Evolutionary conservation across 2,888 invertebrate genomes (phyloP).

Genomic region (Anoncus sp.): DNA sequence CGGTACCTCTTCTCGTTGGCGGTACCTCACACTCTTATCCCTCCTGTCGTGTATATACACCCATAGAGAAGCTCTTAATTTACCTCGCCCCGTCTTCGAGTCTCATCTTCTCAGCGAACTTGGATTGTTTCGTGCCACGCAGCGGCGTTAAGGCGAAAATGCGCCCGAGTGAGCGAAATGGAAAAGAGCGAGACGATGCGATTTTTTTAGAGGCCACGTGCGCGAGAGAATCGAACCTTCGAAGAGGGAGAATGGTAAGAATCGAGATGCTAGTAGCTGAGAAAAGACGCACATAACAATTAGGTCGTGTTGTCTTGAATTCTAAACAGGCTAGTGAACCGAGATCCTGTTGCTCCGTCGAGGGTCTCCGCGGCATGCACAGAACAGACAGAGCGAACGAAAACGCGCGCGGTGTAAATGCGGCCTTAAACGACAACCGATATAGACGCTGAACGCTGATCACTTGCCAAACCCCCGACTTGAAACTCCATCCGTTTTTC

Average conservation of each 20-base stretch:
- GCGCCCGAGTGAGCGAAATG: constrained; percentile 36
- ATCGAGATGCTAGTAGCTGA: constrained; percentile 53
- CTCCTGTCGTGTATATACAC: constrained; percentile 29
- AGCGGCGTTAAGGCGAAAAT: constrained; percentile 44
- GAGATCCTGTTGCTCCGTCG: constrained; percentile 66
- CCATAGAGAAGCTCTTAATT: constrained; percentile 77
- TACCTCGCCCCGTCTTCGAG: constrained; percentile 71
- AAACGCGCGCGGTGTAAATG: constrained; percentile 76
- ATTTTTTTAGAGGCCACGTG: constrained; percentile 42
- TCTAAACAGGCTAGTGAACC: constrained; percentile 82
- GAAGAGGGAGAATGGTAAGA: constrained; percentile 57
- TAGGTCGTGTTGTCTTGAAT: constrained; percentile 83
- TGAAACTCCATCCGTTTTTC: constrained; percentile 62
- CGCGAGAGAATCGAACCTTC: constrained; percentile 52
- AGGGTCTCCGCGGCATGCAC: constrained; percentile 20
- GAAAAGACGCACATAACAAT: constrained; percentile 79
- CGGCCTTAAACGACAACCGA: constrained; percentile 82
- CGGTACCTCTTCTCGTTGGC: constrained; percentile 39
- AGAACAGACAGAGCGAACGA: constrained; percentile 35
- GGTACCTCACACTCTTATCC: constrained; percentile 29
- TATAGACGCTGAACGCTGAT: constrained; percentile 80
- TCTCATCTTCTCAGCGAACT: constrained; percentile 2
- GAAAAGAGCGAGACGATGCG: constrained; percentile 48
- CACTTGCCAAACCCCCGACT: constrained; percentile 78
- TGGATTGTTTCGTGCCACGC: constrained; percentile 24